Percentiles rank a stretch among this genome's conserved stretches.
These are phyloP conservation scores for Myzus persicae DNA, from an alignment of 1,140 invertebrate genomes.

Conservation along the genomic window DNA sequence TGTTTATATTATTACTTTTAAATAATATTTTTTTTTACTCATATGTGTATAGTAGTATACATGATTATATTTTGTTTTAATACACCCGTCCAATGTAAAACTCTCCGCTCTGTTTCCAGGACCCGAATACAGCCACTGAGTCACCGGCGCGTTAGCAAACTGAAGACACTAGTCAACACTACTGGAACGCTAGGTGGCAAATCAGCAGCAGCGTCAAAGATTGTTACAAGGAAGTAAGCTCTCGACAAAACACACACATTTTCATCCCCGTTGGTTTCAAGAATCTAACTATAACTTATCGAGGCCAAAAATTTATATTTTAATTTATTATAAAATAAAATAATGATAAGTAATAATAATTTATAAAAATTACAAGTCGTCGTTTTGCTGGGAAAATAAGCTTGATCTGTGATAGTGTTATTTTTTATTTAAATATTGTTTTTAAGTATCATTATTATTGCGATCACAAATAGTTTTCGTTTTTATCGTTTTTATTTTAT, in stretches of 20 bases:
- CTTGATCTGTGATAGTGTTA: slow-evolving; percentile 52
- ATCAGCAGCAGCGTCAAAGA: slow-evolving; percentile 32
- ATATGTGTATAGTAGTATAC: not conserved
- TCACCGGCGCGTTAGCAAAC: not conserved
- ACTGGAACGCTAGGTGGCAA: slow-evolving; percentile 8
- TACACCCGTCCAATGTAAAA: not conserved
- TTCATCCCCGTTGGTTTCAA: slow-evolving; percentile 7
- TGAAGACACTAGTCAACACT: slow-evolving; percentile 20
- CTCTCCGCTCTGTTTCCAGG: not conserved
- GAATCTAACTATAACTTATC: slow-evolving; percentile 10
- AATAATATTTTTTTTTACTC: not conserved
- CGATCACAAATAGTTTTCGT: not conserved
- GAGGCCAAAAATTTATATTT: slow-evolving; percentile 3
- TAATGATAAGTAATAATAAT: not conserved
- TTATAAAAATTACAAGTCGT: not conserved
- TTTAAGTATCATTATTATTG: slow-evolving; percentile 26
- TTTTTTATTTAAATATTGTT: slow-evolving; percentile 14
- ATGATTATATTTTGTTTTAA: not conserved
- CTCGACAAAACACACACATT: slow-evolving; percentile 11
- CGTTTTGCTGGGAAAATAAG: slow-evolving; percentile 18
- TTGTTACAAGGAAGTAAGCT: slow-evolving; percentile 53
- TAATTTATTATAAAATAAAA: not conserved
- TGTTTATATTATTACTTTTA: not conserved
- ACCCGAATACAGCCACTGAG: not conserved
- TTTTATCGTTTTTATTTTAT: not conserved